phyloP scores from a whole-genome alignment of 64 coral and sea anemone genomes.

The Dendrophyllia cribrosa region DNA sequence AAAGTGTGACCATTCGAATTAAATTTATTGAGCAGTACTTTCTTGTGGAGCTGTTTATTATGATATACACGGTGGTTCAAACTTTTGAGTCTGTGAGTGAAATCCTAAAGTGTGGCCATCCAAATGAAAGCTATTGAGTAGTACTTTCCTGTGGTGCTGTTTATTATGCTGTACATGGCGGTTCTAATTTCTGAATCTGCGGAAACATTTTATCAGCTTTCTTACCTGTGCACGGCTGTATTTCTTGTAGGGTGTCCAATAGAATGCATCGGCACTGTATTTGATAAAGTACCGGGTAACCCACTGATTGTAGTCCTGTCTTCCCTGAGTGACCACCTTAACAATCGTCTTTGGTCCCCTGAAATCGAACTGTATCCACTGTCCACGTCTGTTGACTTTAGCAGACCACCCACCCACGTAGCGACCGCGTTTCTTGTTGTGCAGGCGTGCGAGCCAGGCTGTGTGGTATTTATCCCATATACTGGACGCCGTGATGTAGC shows the following conservation, averaged over 20 bases:
- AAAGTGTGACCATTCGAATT: no score
- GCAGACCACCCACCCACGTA: slow-evolving; percentile 43
- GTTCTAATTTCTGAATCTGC: no score
- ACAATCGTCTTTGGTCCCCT: slow-evolving; percentile 41
- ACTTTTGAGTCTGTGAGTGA: no score
- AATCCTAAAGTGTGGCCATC: no score
- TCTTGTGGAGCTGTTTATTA: no score
- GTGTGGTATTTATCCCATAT: slow-evolving; percentile 41
- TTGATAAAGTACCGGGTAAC: slow-evolving; percentile 34
- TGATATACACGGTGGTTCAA: no score
- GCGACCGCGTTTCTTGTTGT: slow-evolving; percentile 31
- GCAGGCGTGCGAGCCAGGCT: slow-evolving; percentile 37
- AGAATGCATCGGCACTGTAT: slow-evolving; percentile 47
- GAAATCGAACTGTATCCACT: slow-evolving; percentile 61
- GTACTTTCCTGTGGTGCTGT: no score
- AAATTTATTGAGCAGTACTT: no score
- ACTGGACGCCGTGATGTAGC: slow-evolving; percentile 67
- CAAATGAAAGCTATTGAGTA: no score
- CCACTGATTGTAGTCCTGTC: slow-evolving; percentile 35
- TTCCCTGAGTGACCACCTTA: slow-evolving; percentile 54
- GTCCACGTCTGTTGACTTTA: slow-evolving; percentile 34
- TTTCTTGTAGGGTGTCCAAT: slow-evolving; percentile 44
- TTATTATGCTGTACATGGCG: no score
- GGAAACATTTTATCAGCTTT: no score
- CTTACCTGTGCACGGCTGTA: slow-evolving; percentile 17